Percentiles rank a stretch among this genome's conserved stretches.
phyloP scores from a whole-genome alignment of 2,113 vertebrate species.

The Sakesphorus luctuosus region DNA sequence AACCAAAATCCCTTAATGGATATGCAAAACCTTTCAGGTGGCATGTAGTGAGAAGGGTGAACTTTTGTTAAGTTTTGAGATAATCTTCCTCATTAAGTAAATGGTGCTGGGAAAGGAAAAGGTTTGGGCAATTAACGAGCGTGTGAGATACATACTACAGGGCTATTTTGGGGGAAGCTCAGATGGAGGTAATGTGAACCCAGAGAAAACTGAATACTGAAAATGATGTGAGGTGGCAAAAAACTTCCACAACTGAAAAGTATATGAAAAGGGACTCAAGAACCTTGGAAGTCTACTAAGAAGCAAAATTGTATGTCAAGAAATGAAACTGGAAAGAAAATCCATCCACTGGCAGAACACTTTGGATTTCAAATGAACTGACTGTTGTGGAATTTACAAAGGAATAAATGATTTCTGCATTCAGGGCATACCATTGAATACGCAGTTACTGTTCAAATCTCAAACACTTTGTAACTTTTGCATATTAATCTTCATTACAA shows the following conservation, averaged over 20 bases:
- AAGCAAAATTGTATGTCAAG: neutral
- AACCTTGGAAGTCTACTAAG: neutral
- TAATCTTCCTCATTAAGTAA: neutral
- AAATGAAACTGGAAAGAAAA: constrained; percentile 3
- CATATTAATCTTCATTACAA: neutral
- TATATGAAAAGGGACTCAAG: neutral
- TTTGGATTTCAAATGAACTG: constrained; percentile 7
- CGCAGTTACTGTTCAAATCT: neutral
- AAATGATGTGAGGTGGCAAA: neutral
- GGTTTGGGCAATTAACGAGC: neutral
- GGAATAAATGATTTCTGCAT: neutral
- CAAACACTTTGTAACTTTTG: neutral
- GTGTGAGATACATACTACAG: rapidly evolving
- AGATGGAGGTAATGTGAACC: neutral
- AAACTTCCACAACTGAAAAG: neutral
- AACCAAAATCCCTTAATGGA: neutral
- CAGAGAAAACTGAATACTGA: neutral
- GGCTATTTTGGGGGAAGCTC: neutral
- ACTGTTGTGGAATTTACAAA: neutral
- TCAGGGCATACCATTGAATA: neutral
- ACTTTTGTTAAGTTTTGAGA: neutral
- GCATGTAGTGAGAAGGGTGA: neutral
- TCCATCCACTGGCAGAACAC: neutral
- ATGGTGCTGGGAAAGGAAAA: neutral
- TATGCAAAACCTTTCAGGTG: rapidly evolving